Evolutionary conservation across 2,797 vertebrate species (phyloP), one percentile per base, ranked within the genome.

Genomic region (Enteromius paludinosus): DNA sequence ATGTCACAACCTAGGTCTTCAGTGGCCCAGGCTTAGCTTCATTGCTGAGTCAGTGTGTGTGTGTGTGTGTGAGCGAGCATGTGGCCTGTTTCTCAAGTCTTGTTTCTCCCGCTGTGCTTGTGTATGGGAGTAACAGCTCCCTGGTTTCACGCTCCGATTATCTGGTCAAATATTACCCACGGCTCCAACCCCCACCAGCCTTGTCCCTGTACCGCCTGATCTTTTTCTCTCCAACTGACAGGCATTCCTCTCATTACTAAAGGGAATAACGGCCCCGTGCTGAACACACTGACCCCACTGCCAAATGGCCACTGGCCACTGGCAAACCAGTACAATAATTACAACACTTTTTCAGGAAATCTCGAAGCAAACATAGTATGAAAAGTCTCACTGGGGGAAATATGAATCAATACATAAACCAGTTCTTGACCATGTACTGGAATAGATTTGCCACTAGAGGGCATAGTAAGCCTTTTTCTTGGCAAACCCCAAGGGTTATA

Each of bases 81-180:
- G 56, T 33, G 56, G 18, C 30, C 23, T 52, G 5, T 76, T 71
- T 35, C 18, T 64, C 18, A 23, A 11, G 45, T 66, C 61, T 30
- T 81, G 30, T 65, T 75, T 47, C 43, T 56, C 83, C 83, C 70
- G 28, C 69, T 84, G 79, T 82, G 69, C 17, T 78, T 14, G 59
- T 81, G 56, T 79, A 49, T 54, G 41, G n/a, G 69, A 79, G 45
- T 75, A 78, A 79, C 56, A 41, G 56, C 33, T 66, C 74, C 33
- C 79, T 87, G 41, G 84, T 87, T 86, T 87, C 49, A 85, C 49
- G 85, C 79, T 87, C 72, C 66, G 83, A 83, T 87, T 85, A 84
- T 86, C 76, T 70, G 25, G 86, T 89, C 59, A 84, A 49, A 11
- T 49, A 85, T 87, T 83, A 87, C 83, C 72, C 82, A 78, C 4